These are phyloP conservation scores for Limenitis camilla DNA, from an alignment of 2,888 invertebrate genomes.

Conservation along the genomic window DNA sequence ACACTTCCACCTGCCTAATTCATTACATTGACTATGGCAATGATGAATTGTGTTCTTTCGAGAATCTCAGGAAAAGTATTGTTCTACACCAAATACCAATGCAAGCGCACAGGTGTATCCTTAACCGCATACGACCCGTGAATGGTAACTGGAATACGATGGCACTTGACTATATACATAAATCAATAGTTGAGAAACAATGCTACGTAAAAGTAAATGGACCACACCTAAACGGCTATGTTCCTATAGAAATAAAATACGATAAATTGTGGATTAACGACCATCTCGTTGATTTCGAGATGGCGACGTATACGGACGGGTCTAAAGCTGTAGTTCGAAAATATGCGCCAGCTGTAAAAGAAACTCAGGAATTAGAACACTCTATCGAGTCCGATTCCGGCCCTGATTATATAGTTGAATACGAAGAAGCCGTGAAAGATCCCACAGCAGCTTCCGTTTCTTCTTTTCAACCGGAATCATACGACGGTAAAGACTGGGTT, in stretches of 20 bases:
- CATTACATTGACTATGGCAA: slow-evolving; percentile 90
- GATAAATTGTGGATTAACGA: slow-evolving; percentile 62
- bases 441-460: slow-evolving; percentile 29
- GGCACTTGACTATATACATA: slow-evolving; percentile 78
- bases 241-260: slow-evolving; percentile 52
- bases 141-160: slow-evolving; percentile 59
- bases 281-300: slow-evolving; percentile 60
- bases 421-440: slow-evolving; percentile 31
- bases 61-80: slow-evolving; percentile 76
- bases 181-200: slow-evolving; percentile 71
- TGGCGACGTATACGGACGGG: slow-evolving; percentile 54
- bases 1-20: slow-evolving; percentile 64
- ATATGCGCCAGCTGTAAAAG: slow-evolving; percentile 30
- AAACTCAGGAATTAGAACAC: slow-evolving; percentile 19
- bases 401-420: slow-evolving; percentile 52
- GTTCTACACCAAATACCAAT: slow-evolving; percentile 79
- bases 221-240: slow-evolving; percentile 39
- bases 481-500: slow-evolving; percentile 48
- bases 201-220: slow-evolving; percentile 66
- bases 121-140: slow-evolving; percentile 55
- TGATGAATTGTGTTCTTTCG: slow-evolving; percentile 75
- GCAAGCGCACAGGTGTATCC: slow-evolving; percentile 76
- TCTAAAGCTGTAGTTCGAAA: slow-evolving; percentile 42
- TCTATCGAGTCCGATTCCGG: slow-evolving; percentile 38
- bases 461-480: slow-evolving; percentile 34